Percentiles rank a stretch among this genome's conserved stretches.
phyloP scores from a whole-genome alignment of 2,888 invertebrate species.

The Papilio elwesi region DNA sequence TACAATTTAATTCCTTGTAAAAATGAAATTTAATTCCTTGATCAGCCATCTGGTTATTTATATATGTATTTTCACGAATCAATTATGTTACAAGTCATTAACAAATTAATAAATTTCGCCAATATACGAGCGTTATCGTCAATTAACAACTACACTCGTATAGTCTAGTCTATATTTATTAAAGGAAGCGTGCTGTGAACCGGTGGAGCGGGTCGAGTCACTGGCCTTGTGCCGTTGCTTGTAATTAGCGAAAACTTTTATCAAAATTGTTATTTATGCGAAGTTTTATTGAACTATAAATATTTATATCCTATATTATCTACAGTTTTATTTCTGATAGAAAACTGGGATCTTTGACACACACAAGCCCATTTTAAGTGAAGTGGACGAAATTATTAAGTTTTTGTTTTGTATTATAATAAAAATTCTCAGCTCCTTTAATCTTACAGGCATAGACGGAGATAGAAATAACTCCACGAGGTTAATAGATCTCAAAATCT shows the following conservation, averaged over 20 bases:
- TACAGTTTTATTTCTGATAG: not conserved
- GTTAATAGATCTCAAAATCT: not conserved
- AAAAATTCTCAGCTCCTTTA: not conserved
- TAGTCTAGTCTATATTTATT: not conserved
- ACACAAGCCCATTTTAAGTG: not conserved
- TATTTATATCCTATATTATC: not conserved
- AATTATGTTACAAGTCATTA: too few relatives aligned
- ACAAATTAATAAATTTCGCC: too few relatives aligned
- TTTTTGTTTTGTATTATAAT: not conserved
- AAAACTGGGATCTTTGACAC: slow-evolving; percentile 1
- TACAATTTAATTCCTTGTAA: not conserved
- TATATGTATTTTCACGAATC: too few relatives aligned
- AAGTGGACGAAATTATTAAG: not conserved
- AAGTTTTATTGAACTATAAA: not conserved
- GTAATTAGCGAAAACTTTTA: slow-evolving; percentile 13
- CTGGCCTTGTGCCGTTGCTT: slow-evolving; percentile 28
- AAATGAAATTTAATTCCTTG: not conserved
- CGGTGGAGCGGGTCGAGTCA: slow-evolving; percentile 10
- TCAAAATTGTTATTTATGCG: slow-evolving; percentile 2
- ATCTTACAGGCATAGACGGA: too few relatives aligned
- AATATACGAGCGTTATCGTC: too few relatives aligned
- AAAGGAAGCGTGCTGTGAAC: slow-evolving; percentile 23
- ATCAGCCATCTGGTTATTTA: too few relatives aligned
- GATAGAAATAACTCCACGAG: not conserved
- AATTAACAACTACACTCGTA: too few relatives aligned